These are phyloP conservation scores for Ciconia boyciana DNA, from an alignment of 2,113 vertebrate species.

Conservation along the genomic window DNA sequence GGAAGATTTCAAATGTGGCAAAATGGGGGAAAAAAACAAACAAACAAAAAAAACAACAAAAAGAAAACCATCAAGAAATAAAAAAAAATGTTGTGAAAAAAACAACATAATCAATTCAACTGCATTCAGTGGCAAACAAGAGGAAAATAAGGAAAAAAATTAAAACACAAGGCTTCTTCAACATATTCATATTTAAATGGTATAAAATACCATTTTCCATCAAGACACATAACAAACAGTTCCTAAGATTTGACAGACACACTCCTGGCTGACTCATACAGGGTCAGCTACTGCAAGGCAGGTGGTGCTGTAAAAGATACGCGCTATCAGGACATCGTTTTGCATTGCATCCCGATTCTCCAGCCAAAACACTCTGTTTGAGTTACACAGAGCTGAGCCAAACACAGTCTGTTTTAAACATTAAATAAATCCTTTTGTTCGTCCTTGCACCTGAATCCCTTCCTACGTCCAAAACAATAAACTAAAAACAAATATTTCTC, in stretches of 20 bases:
- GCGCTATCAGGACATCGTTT: neutral
- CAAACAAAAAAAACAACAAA: neutral
- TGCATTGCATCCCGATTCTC: neutral
- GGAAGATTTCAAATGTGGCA: neutral
- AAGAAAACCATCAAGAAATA: neutral
- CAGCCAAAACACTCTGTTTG: neutral
- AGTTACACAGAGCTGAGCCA: neutral
- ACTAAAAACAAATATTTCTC: slow-evolving; percentile 44
- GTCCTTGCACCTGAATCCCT: slow-evolving; percentile 44
- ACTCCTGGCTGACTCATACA: neutral
- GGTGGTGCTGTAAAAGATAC: neutral
- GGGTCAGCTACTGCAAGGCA: neutral
- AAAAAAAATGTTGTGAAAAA: neutral
- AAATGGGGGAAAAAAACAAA: neutral
- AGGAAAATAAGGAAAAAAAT: neutral
- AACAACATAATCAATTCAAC: neutral
- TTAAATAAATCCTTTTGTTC: slow-evolving; percentile 48
- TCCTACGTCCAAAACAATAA: slow-evolving; percentile 26
- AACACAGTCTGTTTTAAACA: slow-evolving; percentile 36
- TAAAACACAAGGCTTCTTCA: neutral
- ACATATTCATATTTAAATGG: neutral
- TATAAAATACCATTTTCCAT: neutral
- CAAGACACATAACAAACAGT: neutral
- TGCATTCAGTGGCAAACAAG: neutral
- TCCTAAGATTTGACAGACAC: neutral